Base-by-base conservation (phyloP, 1,140 invertebrate species). In the Solenopsis fugax region DNA sequence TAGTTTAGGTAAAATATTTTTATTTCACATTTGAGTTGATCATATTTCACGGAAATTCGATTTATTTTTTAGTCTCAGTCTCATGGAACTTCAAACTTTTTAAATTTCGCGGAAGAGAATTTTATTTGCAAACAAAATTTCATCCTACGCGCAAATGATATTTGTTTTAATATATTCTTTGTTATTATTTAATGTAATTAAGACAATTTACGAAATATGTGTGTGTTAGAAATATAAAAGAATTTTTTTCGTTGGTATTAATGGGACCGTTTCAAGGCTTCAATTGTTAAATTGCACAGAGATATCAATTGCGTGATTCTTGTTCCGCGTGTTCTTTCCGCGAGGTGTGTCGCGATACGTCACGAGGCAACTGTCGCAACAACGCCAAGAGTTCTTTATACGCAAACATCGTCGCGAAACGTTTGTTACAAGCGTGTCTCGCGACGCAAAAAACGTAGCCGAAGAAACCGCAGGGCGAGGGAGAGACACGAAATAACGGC, bases 401-500 rank as follows among this genome's bases (percentile, higher is more conserved):
- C 69, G 80, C 80, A 73, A 84, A 84, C 67, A 82, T 82, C 80
- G 80, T 82, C 67, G 80, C 80, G 80, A 84, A 84, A 84, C 80
- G 80, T 84, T 84, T 75, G 80, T 84, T 84, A 75, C 80, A 60
- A 78, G 69, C 80, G 69, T 84, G 80, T 84, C 69, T 58, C 80
- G 69, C 80, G 80, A 13, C 37, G 69, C 45, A 75, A 84, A 52
- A 54, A 69, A 62, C 45, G 24, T 18, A 62, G 50, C 13, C 34
- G 41, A 65, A 50, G 52, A 64, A 54, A 45, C 21, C 10, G n/a
- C 62, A 24, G 48, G 16, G 73, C 58, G 75, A 58, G 24, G 72
- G 37, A 64, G 89, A 80, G 77, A 90, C 77, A 90, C 81, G 89
- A 90, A 90, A 90, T 90, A 90, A 90, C 89, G 89, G 81, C 89